Base-by-base conservation (phyloP, 2,888 invertebrate genomes). In the Synanthedon formicaeformis region DNA sequence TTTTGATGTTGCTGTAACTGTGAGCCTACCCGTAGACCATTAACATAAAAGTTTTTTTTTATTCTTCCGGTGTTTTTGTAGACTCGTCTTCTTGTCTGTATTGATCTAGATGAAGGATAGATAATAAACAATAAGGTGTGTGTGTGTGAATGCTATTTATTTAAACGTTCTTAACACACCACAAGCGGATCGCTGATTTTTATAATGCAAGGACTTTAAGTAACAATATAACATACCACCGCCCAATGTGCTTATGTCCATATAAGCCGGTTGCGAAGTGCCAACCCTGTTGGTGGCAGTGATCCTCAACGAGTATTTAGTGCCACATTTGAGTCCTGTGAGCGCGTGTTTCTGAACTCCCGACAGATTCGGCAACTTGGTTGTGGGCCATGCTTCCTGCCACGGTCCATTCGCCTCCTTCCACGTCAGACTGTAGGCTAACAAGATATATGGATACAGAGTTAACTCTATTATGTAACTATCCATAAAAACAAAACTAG, bases 241-340 rank as follows among this genome's bases (percentile, higher is more conserved):
- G 2, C 92, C 92, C 23, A 91, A 84, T 50, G 87, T 87, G 66
- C 91, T 92, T 55, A 89, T 86, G 49, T 92, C 91, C 56, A 89
- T 78, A 57, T 92, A 84, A 2, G 89, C 88, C 1, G 93, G 91
- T 60, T 92, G 91, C 11, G 96, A 95, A 49, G 92, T 91, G 3
- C 96, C 96, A 4, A 96, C 94, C 62, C 91, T 89, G 78, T 96
- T 96, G 52, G 92, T 92, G 0, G 96, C 95, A 1, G 93, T 92
- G 65, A 96, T 90, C 70, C 93, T 91, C 57, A 96, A 89, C 55
- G 93, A 91, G 70, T 96, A 96, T 58, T 91, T 90, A 10, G 94
- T 94, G 14, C 97, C 96, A 73, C 96, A 97, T 66, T 92, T 92
- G 12, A 97, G 88, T 0, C 92, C 92, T 1, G 91, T 91, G 41